Base-by-base conservation (phyloP, 2,888 invertebrate species). In the Penaeus monodon region DNA sequence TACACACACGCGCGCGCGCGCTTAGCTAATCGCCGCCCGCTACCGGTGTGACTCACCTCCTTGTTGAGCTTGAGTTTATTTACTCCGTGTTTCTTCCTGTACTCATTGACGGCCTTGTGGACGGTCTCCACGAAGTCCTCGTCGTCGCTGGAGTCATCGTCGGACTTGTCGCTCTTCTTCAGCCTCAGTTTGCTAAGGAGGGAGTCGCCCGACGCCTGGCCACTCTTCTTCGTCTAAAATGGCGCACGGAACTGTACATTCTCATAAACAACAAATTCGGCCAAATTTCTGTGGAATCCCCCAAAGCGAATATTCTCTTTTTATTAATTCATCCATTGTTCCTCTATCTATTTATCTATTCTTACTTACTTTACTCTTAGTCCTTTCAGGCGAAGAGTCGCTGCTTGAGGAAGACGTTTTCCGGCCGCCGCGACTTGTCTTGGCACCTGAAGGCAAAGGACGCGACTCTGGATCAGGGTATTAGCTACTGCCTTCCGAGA, bases 71-170 rank as follows among this genome's bases (percentile, higher is more conserved):
- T 88, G 27, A 90, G 88, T 12, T 89, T 82, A 33, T 74, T 33
- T 22, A 91, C 90, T 8, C 90, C 90, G 70, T 91, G 91, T 63
- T 89, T 90, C 64, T 33, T 70, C 68, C 91, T 66, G 79, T 89
- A 90, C 27, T 89, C 84, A 66, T 91, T 91, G 82, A 90, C 90
- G 7, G 84, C 86, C 49, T 90, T 88, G 65, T 90, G 81, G 22
- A 87, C 88, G 20, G 86, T 84, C 80, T 88, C 82, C 22, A 44
- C 81, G 85, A 91, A 90, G n/a, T 89, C 86, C 64, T 89, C 88
- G 57, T 89, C 89, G 63, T 76, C 76, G 49, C 70, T 76, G 57
- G 57, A 66, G 33, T 85, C 85, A 27, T 81, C 81, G 57, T 27
- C 33, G 73, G 77, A 64, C n/a, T 73, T 64, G 24, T 44, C 73